Evolutionary conservation across 2,113 vertebrate species (phyloP).

Genomic region (Pipa parva): DNA sequence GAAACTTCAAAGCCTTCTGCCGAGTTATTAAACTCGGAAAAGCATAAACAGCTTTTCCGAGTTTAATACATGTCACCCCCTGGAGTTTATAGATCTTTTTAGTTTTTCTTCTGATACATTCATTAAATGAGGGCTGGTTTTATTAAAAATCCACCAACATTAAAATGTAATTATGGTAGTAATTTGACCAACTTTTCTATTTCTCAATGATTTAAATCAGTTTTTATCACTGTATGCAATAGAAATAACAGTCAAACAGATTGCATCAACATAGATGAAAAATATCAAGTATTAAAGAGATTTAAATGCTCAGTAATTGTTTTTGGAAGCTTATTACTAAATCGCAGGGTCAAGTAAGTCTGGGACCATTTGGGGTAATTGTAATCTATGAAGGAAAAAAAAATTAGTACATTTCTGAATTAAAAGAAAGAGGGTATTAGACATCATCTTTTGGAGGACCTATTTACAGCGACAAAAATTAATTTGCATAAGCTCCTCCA

Average conservation of each 20-base stretch:
- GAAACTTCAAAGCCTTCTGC: too few species aligned
- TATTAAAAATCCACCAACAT: too few species aligned
- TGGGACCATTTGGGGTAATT: not conserved
- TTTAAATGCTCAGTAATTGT: not conserved
- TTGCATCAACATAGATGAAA: not conserved
- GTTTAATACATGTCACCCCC: too few species aligned
- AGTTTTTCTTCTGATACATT: too few species aligned
- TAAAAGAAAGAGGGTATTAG: conserved; percentile 32
- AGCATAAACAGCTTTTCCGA: too few species aligned
- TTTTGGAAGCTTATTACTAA: not conserved
- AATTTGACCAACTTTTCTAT: too few species aligned
- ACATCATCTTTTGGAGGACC: not conserved
- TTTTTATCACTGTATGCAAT: not conserved
- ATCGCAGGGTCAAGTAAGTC: not conserved
- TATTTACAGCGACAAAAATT: conserved; percentile 22
- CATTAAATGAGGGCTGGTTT: too few species aligned
- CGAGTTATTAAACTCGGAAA: too few species aligned
- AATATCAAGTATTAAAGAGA: not conserved
- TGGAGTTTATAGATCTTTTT: too few species aligned
- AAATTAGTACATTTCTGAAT: not conserved
- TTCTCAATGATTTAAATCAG: too few species aligned
- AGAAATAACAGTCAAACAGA: not conserved
- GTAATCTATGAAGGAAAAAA: not conserved
- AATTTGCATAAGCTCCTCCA: conserved; percentile 42
- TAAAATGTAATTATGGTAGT: too few species aligned